Conservation (phyloP, 1,140 invertebrate genomes). For the Stenopsyche tienmushanensis region DNA sequence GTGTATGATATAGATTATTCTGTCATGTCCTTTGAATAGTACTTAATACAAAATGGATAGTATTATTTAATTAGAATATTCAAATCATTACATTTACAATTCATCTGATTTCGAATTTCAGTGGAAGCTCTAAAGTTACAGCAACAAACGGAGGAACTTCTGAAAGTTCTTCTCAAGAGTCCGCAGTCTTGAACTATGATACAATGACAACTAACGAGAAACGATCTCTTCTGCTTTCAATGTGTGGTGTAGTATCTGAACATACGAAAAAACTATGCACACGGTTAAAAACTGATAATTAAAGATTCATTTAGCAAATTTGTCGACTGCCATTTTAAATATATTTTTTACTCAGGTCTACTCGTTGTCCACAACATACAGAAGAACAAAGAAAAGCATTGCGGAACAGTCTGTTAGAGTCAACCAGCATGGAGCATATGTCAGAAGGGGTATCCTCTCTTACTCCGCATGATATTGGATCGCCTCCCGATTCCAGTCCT, state of each 20-base stretch:
- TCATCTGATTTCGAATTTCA: conserved; percentile 7
- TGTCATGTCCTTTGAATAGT: no score
- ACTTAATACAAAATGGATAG: no score
- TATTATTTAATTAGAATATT: no score
- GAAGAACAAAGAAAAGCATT: conserved; percentile 66
- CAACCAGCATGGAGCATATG: conserved; percentile 47
- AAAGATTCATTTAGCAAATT: no score
- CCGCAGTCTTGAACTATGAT: conserved; percentile 59
- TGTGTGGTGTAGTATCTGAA: conserved; percentile 78
- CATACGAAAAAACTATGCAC: conserved; percentile 78
- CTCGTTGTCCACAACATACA: conserved; percentile 70
- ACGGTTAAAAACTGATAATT: no score
- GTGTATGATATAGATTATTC: no score
- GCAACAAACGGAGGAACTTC: conserved; percentile 24
- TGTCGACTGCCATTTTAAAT: no score
- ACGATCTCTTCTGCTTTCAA: conserved; percentile 61
- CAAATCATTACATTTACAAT: no score
- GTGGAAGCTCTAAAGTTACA: conserved; percentile 33
- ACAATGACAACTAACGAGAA: conserved; percentile 65
- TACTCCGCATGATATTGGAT: conserved; percentile 38
- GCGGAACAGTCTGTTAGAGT: conserved; percentile 56
- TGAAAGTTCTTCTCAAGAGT: conserved; percentile 46
- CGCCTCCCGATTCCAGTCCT: conserved; percentile 51
- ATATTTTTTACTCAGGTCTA: conserved; percentile 53
- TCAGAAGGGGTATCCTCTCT: conserved; percentile 45